phyloP scores from a whole-genome alignment of 2,888 invertebrate species.

The Nasonovia ribisnigri region DNA sequence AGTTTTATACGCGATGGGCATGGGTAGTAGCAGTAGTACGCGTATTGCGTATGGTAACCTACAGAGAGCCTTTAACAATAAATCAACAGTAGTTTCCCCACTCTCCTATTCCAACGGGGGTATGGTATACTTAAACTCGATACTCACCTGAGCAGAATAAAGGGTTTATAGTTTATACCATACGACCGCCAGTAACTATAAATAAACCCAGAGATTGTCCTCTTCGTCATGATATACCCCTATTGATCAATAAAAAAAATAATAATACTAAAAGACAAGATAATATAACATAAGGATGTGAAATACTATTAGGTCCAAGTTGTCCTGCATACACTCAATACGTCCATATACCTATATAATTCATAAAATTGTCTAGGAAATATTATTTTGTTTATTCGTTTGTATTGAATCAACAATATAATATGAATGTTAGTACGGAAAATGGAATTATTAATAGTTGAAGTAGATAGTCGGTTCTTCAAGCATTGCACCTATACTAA shows the following conservation, averaged over 20 bases:
- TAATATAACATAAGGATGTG: neutral
- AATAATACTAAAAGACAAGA: neutral
- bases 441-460: neutral
- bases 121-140: conserved; percentile 42
- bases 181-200: conserved; percentile 19
- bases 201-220: conserved; percentile 36
- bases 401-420: neutral
- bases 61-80: conserved; percentile 35
- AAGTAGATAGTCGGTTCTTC: neutral
- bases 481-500: neutral
- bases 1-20: neutral
- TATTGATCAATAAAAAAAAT: conserved; percentile 31
- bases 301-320: neutral
- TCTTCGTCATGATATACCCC: neutral
- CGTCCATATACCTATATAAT: neutral
- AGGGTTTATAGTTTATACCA: conserved; percentile 49
- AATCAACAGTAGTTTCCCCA: conserved; percentile 41
- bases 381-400: neutral
- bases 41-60: neutral
- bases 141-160: conserved; percentile 58
- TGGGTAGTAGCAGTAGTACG: neutral
- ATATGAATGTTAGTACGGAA: neutral
- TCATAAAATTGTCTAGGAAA: neutral
- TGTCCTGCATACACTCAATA: neutral
- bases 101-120: neutral